Percentiles rank a stretch among this genome's conserved stretches.
phyloP scores from a whole-genome alignment of 2,888 invertebrate species.

The Cyaniris semiargus region DNA sequence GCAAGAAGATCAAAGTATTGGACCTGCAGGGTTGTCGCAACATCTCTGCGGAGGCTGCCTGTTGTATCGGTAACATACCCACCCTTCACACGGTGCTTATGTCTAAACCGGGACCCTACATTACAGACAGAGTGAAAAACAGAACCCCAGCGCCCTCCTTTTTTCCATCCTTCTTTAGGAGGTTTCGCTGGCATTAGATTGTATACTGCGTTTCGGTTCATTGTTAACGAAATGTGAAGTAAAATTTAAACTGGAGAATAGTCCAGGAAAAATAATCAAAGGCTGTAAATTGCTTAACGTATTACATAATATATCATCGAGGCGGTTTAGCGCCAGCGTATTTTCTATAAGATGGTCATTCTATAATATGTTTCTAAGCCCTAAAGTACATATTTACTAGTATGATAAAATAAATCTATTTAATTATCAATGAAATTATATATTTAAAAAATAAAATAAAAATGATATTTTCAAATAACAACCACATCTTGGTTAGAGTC shows the following conservation, averaged over 20 bases:
- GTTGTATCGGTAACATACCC: slow-evolving; percentile 61
- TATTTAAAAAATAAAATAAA: neutral
- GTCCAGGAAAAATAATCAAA: neutral
- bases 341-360: neutral
- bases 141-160: slow-evolving; percentile 65
- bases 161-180: slow-evolving; percentile 65
- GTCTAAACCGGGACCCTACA: slow-evolving; percentile 72
- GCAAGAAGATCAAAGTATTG: slow-evolving; percentile 77
- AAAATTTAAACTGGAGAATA: neutral
- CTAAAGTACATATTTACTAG: neutral
- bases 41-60: slow-evolving; percentile 71
- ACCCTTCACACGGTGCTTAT: slow-evolving; percentile 71
- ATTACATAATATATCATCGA: neutral
- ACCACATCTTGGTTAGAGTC: neutral
- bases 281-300: neutral
- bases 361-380: neutral
- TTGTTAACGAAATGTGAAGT: neutral
- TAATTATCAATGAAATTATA: too few species aligned
- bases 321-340: neutral
- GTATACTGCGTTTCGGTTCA: neutral
- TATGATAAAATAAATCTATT: neutral
- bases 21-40: slow-evolving; percentile 80
- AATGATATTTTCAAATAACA: neutral
- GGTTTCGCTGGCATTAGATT: slow-evolving; percentile 60
- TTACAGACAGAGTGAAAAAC: slow-evolving; percentile 64